Evolutionary conservation across 2,113 vertebrate species (phyloP).

Genomic region (Empidonax alnorum): DNA sequence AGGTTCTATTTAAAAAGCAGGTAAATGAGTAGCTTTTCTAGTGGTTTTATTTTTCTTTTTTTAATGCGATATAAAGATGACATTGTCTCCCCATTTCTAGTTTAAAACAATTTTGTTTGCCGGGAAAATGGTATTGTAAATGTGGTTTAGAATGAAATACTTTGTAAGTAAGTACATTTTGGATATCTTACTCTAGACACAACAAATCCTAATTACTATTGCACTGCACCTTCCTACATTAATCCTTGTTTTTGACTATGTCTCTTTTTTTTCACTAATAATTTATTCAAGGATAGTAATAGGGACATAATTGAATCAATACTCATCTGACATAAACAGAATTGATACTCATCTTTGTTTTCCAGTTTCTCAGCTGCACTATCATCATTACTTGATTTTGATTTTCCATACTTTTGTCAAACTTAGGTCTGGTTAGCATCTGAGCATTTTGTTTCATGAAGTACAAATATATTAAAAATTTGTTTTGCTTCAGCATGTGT

Average conservation of each 20-base stretch:
- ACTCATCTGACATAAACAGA: not conserved
- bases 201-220: not conserved
- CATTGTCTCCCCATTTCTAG: not conserved
- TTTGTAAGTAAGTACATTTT: not conserved
- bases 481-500: not conserved
- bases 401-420: not conserved
- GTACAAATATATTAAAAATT: not conserved
- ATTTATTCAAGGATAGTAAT: not conserved
- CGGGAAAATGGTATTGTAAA: not conserved
- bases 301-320: not conserved
- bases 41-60: not conserved
- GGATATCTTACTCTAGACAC: not conserved
- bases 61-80: not conserved
- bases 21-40: not conserved
- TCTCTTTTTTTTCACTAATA: not conserved
- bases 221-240: not conserved
- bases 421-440: not conserved
- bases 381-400: not conserved
- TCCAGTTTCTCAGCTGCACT: not conserved
- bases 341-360: not conserved
- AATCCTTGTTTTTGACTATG: not conserved
- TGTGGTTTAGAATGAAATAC: not conserved
- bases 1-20: not conserved
- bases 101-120: not conserved
- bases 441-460: not conserved